Base-by-base conservation (phyloP, 2,797 vertebrate species). In the Selene dorsalis region DNA sequence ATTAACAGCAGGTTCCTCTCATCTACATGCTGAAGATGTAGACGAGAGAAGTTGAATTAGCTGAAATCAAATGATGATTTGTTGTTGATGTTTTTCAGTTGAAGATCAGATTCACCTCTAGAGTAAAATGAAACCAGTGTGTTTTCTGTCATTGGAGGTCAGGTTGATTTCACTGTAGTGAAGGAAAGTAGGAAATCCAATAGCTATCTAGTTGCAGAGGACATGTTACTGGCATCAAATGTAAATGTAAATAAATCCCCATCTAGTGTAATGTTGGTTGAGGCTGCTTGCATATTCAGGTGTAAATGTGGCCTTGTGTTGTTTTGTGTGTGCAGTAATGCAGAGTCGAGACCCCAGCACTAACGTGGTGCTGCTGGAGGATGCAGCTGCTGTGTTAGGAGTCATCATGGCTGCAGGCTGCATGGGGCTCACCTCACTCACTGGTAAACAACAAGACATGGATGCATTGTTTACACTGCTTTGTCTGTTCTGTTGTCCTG, bases 271-370 rank as follows among this genome's bases (percentile, higher is more conserved):
- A 58, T 38, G 9, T 69, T n/a, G 10, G 4, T 14, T 13, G 16
- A 28, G n/a, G 4, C 16, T 7, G 3, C 5, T 47, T 58, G 3
- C 28, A 45, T 5, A 22, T 18, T 41, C 4, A 9, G 18, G 18
- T 24, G 3, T 75, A 30, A 70, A 32, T 22, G 3, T 12, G 9
- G 6, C 52, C n/a, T 56, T 43, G 14, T 4, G 0, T 64, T 77
- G 52, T 69, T 72, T 62, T 30, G 4, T 75, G 38, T 73, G 65
- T 85, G 65, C 91, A 99, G 98, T 99, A 3, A 96, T 98, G 92
- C 96, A 98, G 93, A 97, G 96, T 91, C 95, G 96, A 69, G 98
- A 99, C 89, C 98, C 98, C 7, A 99, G 98, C 74, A 99, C 98
- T 2, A 99, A 99, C 2, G 98, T 99, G 22, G 97, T 99, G 48